phyloP scores from a whole-genome alignment of 2,797 vertebrate species.

The Acrossocheilus fasciatus region DNA sequence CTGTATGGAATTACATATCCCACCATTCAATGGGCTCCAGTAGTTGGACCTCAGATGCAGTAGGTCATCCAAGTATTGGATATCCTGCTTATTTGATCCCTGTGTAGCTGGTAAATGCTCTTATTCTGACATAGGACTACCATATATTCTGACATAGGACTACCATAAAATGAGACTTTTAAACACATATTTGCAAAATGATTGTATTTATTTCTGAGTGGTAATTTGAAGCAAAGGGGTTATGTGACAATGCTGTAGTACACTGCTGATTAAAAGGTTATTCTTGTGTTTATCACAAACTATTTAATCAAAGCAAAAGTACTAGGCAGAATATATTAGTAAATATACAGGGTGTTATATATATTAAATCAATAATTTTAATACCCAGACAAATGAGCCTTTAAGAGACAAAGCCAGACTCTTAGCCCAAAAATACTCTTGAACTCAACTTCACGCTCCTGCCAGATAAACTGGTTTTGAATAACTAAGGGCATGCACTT shows the following conservation, averaged over 20 bases:
- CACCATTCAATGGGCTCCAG: background rate
- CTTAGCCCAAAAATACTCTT: background rate
- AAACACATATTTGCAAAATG: background rate
- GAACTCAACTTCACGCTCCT: constrained; percentile 2
- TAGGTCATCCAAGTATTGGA: background rate
- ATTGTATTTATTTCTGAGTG: background rate
- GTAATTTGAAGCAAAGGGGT: background rate
- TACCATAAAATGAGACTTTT: background rate
- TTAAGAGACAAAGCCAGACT: background rate
- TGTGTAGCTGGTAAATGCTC: background rate
- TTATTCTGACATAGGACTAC: background rate
- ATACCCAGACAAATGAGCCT: background rate
- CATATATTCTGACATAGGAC: no score
- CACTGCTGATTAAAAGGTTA: background rate
- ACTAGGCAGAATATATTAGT: background rate
- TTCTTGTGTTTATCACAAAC: background rate
- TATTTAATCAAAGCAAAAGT: background rate
- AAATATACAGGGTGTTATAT: background rate
- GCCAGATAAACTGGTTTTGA: constrained; percentile 23
- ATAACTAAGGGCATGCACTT: constrained; percentile 16
- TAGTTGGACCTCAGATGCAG: background rate
- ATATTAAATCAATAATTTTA: constrained; percentile 24
- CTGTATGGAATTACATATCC: background rate
- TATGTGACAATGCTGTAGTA: background rate
- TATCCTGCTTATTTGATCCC: background rate